These are phyloP conservation scores for Drosophila monieri DNA, from an alignment of 2,888 invertebrate genomes.

Conservation along the genomic window DNA sequence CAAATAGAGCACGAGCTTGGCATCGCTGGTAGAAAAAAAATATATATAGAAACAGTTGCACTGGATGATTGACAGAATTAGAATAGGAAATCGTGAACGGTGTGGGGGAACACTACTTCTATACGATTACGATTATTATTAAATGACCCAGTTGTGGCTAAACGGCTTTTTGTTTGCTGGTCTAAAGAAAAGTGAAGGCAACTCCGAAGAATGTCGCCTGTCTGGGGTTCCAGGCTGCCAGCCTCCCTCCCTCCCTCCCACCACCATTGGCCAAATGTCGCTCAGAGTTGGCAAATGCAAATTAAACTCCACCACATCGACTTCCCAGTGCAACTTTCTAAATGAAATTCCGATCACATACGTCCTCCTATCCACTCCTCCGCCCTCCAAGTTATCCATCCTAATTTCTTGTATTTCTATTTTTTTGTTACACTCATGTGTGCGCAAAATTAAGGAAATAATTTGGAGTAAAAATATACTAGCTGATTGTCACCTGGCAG, in stretches of 20 bases:
- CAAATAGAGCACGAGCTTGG: slow-evolving; percentile 61
- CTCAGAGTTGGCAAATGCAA: slow-evolving; percentile 74
- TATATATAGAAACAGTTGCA: slow-evolving; percentile 59
- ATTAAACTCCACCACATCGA: slow-evolving; percentile 55
- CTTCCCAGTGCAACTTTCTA: slow-evolving; percentile 72
- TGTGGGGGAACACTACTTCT: slow-evolving; percentile 7
- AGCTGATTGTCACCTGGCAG: slow-evolving; percentile 81
- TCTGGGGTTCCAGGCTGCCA: slow-evolving; percentile 19
- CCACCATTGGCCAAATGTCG: slow-evolving; percentile 52
- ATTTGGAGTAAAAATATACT: slow-evolving; percentile 79
- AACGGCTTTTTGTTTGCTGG: slow-evolving; percentile 41
- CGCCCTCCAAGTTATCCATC: slow-evolving; percentile 17
- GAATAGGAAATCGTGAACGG: slow-evolving; percentile 75
- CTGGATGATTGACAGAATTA: slow-evolving; percentile 80
- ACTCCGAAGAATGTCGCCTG: slow-evolving; percentile 73
- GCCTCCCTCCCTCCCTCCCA: background rate
- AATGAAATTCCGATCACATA: slow-evolving; percentile 55
- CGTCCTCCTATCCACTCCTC: slow-evolving; percentile 16
- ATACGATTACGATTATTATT: slow-evolving; percentile 63
- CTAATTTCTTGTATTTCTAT: background rate
- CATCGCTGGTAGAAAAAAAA: background rate
- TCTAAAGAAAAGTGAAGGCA: slow-evolving; percentile 76
- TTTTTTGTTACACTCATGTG: slow-evolving; percentile 42
- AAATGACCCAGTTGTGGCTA: slow-evolving; percentile 78
- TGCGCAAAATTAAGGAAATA: slow-evolving; percentile 81